phyloP scores from a whole-genome alignment of 92 coral and sea anemone species.

The Bergia sp. region DNA sequence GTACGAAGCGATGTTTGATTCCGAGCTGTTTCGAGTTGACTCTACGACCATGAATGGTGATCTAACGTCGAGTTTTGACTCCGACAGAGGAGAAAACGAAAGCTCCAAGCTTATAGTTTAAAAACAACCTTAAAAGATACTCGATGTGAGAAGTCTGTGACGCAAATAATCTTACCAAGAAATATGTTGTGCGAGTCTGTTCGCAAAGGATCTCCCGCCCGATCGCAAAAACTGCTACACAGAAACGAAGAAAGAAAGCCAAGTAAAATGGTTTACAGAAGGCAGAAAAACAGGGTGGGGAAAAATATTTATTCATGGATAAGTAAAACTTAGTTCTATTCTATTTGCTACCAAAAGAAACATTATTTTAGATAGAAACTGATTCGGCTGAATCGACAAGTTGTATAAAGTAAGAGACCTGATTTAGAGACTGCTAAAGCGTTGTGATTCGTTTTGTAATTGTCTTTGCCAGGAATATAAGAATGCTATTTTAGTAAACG shows the following conservation, averaged over 20 bases:
- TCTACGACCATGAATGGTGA: constrained; percentile 34
- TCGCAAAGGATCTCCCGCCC: neutral
- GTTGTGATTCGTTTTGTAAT: neutral
- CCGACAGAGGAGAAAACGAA: constrained; percentile 38
- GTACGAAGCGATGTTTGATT: constrained; percentile 79
- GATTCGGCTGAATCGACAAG: neutral
- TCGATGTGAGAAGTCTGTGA: neutral
- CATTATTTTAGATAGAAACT: constrained; percentile 14
- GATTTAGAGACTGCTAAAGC: neutral
- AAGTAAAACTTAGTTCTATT: neutral
- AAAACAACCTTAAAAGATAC: neutral
- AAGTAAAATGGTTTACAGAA: neutral
- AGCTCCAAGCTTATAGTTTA: constrained; percentile 38
- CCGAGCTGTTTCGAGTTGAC: constrained; percentile 40
- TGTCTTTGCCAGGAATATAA: neutral
- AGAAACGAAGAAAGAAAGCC: neutral
- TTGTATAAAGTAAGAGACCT: constrained; percentile 11
- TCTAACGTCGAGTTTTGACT: constrained; percentile 28
- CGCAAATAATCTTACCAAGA: neutral
- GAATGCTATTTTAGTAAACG: neutral
- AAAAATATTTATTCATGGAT: neutral
- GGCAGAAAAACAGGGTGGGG: neutral
- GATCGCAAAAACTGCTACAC: neutral
- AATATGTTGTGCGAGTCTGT: neutral
- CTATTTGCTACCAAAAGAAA: neutral